Evolutionary conservation across 2,888 invertebrate species (phyloP).

Genomic region (Drosophila koepferae): DNA sequence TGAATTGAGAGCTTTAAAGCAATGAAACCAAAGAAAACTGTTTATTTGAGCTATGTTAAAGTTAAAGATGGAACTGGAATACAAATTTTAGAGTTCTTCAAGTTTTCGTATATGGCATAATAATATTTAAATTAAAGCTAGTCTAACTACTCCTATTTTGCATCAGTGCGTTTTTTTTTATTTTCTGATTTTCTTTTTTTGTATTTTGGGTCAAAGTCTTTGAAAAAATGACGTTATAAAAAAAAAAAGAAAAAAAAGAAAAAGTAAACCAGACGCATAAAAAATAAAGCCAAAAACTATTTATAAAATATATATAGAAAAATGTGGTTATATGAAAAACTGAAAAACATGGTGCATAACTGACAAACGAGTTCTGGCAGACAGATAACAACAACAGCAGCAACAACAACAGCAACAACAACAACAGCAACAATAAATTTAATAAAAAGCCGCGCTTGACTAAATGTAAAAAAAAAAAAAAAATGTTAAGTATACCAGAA

Average conservation of each 20-base stretch:
- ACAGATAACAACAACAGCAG: constrained; percentile 20
- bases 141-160: not conserved
- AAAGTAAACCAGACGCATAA: constrained; percentile 71
- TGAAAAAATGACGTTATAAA: constrained; percentile 75
- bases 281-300: constrained; percentile 30
- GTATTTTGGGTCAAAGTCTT: constrained; percentile 75
- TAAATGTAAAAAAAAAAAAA: constrained; percentile 60
- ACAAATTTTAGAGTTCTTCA: too few species aligned
- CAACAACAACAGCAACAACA: constrained; percentile 13
- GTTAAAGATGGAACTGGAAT: not conserved
- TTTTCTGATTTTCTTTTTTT: constrained; percentile 40
- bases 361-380: constrained; percentile 66
- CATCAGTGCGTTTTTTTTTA: constrained; percentile 6
- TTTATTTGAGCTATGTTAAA: too few species aligned
- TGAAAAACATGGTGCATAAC: constrained; percentile 61
- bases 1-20: not conserved
- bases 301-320: constrained; percentile 10
- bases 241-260: constrained; percentile 66
- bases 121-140: not conserved
- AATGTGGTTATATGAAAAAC: constrained; percentile 55
- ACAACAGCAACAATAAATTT: constrained; percentile 11
- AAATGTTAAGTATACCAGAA: constrained; percentile 77
- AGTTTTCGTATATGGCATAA: too few species aligned
- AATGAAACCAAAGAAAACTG: not conserved
- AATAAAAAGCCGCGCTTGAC: constrained; percentile 56